Evolutionary conservation across 2,888 invertebrate species (phyloP).

Genomic region (Sminthurinus aureus): DNA sequence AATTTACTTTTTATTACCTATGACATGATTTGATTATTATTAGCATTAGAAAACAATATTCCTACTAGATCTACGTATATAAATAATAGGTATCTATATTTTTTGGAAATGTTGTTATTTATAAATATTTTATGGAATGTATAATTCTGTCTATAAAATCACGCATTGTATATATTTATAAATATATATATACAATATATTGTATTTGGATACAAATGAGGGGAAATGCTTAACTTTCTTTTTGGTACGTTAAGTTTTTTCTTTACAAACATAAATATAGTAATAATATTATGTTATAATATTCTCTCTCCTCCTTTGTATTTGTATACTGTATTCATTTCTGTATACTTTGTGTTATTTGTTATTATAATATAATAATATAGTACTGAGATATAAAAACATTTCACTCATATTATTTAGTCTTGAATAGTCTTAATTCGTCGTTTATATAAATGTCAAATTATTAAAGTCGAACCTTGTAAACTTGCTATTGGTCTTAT

Average conservation of each 20-base stretch:
- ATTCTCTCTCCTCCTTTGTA: no score
- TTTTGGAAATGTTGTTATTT: background rate
- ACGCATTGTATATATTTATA: no score
- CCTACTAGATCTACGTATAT: background rate
- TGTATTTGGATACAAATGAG: background rate
- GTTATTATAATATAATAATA: background rate
- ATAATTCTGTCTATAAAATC: background rate
- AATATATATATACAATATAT: no score
- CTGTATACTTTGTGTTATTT: background rate
- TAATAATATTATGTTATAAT: no score
- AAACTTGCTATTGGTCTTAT: no score
- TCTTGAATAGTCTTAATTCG: background rate
- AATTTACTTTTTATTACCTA: background rate
- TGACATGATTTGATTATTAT: background rate
- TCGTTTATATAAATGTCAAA: slow-evolving; percentile 1
- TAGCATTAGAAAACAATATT: background rate
- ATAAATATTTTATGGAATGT: background rate
- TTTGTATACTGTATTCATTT: no score
- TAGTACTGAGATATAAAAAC: background rate
- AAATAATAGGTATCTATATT: slow-evolving; percentile 10
- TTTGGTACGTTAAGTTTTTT: background rate
- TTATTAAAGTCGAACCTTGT: background rate
- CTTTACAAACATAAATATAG: no score
- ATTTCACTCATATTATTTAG: background rate
- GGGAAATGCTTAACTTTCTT: background rate